Evolutionary conservation across 2,113 vertebrate species (phyloP).

Genomic region (Phyllopteryx taeniolatus): DNA sequence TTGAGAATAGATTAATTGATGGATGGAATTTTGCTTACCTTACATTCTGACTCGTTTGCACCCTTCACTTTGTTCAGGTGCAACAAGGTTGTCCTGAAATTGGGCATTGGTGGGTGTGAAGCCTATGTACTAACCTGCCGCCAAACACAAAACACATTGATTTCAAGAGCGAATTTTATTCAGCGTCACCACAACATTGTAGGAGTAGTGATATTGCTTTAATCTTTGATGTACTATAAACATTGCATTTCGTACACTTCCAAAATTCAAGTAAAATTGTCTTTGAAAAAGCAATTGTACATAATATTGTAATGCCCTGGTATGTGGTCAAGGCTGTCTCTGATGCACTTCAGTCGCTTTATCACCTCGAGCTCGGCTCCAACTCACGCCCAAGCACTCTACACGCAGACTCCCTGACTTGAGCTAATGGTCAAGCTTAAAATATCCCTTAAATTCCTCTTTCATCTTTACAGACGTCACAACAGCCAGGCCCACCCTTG

Average conservation of each 20-base stretch:
- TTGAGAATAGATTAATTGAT: background rate
- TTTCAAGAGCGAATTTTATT: background rate
- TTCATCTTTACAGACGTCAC: too few species aligned
- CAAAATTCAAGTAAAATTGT: background rate
- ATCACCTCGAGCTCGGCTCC: too few species aligned
- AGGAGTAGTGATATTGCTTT: background rate
- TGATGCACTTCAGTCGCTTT: too few species aligned
- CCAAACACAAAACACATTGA: background rate
- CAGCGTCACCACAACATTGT: background rate
- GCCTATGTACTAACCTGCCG: background rate
- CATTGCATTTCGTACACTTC: background rate
- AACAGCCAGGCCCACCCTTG: too few species aligned
- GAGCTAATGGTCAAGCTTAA: too few species aligned
- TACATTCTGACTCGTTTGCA: background rate
- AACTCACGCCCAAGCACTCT: too few species aligned
- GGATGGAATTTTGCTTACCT: background rate
- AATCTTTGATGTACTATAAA: background rate
- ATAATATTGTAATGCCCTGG: background rate
- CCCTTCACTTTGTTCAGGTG: background rate
- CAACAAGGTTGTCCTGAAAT: background rate
- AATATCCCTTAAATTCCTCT: too few species aligned
- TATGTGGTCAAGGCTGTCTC: too few species aligned
- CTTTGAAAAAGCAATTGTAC: background rate
- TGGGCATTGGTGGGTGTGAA: background rate
- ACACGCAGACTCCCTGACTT: too few species aligned